Percentiles rank a stretch among this genome's conserved stretches.
These are phyloP conservation scores for Bovichtus variegatus DNA, from an alignment of 2,797 vertebrate genomes.

Conservation along the genomic window DNA sequence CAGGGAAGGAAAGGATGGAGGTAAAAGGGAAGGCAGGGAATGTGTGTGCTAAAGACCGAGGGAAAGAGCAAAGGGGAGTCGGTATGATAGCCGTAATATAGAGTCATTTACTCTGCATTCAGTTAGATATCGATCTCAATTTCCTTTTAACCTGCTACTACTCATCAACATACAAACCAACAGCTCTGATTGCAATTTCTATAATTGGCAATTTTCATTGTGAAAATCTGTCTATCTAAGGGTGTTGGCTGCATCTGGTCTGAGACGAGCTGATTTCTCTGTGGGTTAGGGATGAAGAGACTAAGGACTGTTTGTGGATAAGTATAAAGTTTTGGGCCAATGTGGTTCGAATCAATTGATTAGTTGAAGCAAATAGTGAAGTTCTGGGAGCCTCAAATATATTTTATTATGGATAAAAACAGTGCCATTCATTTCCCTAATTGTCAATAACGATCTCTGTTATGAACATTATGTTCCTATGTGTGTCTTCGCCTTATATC, in stretches of 20 bases:
- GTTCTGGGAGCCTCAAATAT: slow-evolving; percentile 32
- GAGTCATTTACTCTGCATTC: slow-evolving; percentile 66
- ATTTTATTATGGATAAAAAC: slow-evolving; percentile 68
- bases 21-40: slow-evolving; percentile 29
- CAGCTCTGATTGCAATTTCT: slow-evolving; percentile 81
- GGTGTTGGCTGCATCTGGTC: slow-evolving; percentile 62
- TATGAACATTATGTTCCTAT: slow-evolving; percentile 48
- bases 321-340: slow-evolving; percentile 43
- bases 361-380: slow-evolving; percentile 41
- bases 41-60: slow-evolving; percentile 29
- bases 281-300: slow-evolving; percentile 55
- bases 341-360: slow-evolving; percentile 52
- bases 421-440: slow-evolving; percentile 56
- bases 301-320: slow-evolving; percentile 47
- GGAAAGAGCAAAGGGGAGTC: slow-evolving; percentile 22
- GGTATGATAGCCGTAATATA: slow-evolving; percentile 38
- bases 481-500: slow-evolving; percentile 9
- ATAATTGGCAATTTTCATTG: slow-evolving; percentile 85
- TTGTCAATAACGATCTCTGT: slow-evolving; percentile 63
- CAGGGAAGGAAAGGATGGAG: slow-evolving; percentile 36
- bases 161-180: slow-evolving; percentile 82
- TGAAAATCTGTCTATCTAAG: slow-evolving; percentile 69
- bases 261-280: slow-evolving; percentile 65
- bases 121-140: slow-evolving; percentile 78
- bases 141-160: slow-evolving; percentile 64